Base-by-base conservation (phyloP, 1,140 invertebrate species). In the Galendromus occidentalis region DNA sequence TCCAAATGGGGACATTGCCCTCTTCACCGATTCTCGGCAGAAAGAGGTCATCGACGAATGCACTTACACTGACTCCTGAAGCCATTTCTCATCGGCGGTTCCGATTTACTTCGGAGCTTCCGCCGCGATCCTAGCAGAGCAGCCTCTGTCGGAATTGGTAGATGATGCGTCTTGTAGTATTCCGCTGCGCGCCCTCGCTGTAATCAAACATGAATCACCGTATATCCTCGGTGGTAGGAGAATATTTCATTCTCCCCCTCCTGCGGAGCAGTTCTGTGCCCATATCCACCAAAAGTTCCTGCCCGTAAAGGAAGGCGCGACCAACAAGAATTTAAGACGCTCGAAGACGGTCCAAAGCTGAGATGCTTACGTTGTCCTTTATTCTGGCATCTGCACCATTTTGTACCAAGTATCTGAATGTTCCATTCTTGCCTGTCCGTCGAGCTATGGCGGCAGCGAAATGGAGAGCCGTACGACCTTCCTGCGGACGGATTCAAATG, bases 401-500 rank as follows among this genome's bases (percentile, higher is more conserved):
- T 67, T 83, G 80, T 1, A 86, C 75, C 0, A 92, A 76, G 70
- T 86, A 91, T n/a, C 73, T 72, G 66, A 80, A 75, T 64, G 68
- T 30, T 67, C 66, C 28, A 64, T 70, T 66, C 42, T 64, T 51
- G 18, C 70, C 64, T 67, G 69, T 64, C 65, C 68, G 42, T 71
- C 83, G 84, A 42, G 72, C 68, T 41, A 82, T 79, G 2, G 88
- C 87, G 0, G 91, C 85, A 70, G 90, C 95, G 72, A 82, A 82
- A 77, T 97, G 93, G 39, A 98, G 74, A 0, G 94, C 84, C 2
- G 88, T 93, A 69, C 88, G 82, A 18, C 90, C 90, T 66, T 90
- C 85, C 67, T 84, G 51, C 25, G 68, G 65, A 9, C 33, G 33
- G 9, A 39, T 4, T 39, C 4, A 39, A n/a, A n/a, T n/a, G n/a